Base-by-base conservation (phyloP, 2,797 vertebrate species). In the Schizothorax lantsangensis region DNA sequence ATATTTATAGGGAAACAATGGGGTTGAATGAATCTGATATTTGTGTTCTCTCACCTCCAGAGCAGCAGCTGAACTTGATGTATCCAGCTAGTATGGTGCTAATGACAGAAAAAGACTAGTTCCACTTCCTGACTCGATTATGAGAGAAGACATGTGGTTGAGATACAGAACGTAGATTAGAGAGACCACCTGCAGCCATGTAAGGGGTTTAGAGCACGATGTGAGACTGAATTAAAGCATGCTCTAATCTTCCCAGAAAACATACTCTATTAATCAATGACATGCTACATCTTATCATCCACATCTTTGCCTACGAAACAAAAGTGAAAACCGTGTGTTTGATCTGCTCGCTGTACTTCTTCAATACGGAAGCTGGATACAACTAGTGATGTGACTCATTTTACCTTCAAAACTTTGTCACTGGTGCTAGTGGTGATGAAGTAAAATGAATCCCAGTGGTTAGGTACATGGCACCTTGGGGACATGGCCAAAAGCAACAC, bases 1-100 rank as follows among this genome's bases (percentile, higher is more conserved):
- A 62, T 7, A 91, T 85, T 89, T 92, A 89, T 90, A 92, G 83
- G 90, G 91, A 92, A 93, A 93, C 92, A 92, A 92, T 93, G 93
- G 90, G 26, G 23, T n/a, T 73, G 9, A 62, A 62, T 82, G 11
- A 84, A 75, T 73, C 19, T 71, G 10, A 62, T 69, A 36, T 73
- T 89, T 12, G 26, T 26, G 66, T 77, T 45, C 33, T 43, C 69
- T 79, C 71, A 84, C 33, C 84, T 87, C 69, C 89, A 92, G 85
- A 83, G 91, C 88, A 77, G 81, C 77, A 91, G 88, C 89, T 90
- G 91, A 94, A 93, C 87, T 91, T 93, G 90, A 91, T 92, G 86
- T 92, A 92, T 90, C 87, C 88, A 78, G 59, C 45, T 62, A 52
- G 85, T 77, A 84, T 87, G 85, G 85, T 88, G 81, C 81, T 91